Base-by-base conservation (phyloP, 2,113 vertebrate genomes). In the Psammodynastes pulverulentus region DNA sequence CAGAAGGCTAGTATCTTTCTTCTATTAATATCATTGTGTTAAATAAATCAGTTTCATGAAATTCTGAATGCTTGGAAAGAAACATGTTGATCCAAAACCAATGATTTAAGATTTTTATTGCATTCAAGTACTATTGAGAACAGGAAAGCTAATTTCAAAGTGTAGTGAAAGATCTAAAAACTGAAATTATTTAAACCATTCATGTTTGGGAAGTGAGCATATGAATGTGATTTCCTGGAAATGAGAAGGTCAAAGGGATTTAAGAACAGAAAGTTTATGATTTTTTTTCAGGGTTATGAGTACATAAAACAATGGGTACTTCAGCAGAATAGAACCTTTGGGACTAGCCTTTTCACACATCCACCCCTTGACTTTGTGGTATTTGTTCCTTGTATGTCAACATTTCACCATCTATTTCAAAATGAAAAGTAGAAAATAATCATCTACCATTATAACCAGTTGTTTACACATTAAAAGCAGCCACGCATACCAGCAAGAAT, bases 1-100 rank as follows among this genome's bases (percentile, higher is more conserved):
- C 67, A 79, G 34, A 79, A 79, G 34, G 34, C 2, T 21, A 19
- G 2, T 79, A 79, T 79, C 15, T 39, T 79, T 39, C 34, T 97
- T 97, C 97, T 98, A 98, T 98, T 98, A 98, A 98, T 95, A 92
- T 93, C 92, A 96, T 95, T 62, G 93, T 96, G 93, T 96, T 96
- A 95, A 92, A 89, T 62, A 62, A 62, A 29, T 62, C 58, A n/a
- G 58, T 62, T 5, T 62, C 58, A 62, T 62, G 26, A 95, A 94
- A 34, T 90, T 92, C n/a, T 97, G 96, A 97, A 96, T 97, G 96
- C 95, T 96, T 91, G 90, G 94, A 91, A 90, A 95, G 93, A 94
- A 3, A 39, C 51, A 91, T 39, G 90, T 91, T 93, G 92, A 90
- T 94, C 94, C 93, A 90, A 88, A 94, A 96, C 79, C 90, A 95